These are phyloP conservation scores for Hycleus phaleratus DNA, from an alignment of 1,140 invertebrate genomes.

Conservation along the genomic window DNA sequence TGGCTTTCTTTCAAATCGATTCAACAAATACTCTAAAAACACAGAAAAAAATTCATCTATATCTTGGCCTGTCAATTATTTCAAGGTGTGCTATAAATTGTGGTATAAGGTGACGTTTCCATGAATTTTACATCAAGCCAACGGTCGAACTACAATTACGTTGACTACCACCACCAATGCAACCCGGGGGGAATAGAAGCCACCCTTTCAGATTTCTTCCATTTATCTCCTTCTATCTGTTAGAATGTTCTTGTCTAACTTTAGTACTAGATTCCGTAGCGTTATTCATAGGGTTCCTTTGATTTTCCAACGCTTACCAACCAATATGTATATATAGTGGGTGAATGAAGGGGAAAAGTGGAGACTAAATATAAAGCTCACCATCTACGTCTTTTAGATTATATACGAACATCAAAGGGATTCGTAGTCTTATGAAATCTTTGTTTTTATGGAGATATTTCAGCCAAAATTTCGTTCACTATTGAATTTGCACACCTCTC, in stretches of 20 bases:
- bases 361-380: conserved; percentile 8
- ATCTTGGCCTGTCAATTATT: conserved; percentile 22
- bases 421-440: conserved; percentile 22
- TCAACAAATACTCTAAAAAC: too few relatives aligned
- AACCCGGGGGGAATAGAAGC: conserved; percentile 4
- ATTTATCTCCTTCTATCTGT: not conserved
- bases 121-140: conserved; percentile 21
- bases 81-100: conserved; percentile 21
- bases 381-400: conserved; percentile 11
- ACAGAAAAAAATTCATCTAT: not conserved
- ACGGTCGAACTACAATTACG: conserved; percentile 16
- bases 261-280: conserved; percentile 1
- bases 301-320: conserved; percentile 22
- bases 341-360: conserved; percentile 13
- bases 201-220: conserved; percentile 5
- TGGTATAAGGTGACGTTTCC: conserved; percentile 19
- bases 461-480: conserved; percentile 7
- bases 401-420: conserved; percentile 19
- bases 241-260: not conserved
- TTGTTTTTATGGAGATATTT: conserved; percentile 19
- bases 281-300: conserved; percentile 23
- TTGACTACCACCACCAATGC: not conserved
- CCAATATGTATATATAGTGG: conserved; percentile 17
- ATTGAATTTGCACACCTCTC: conserved; percentile 10
- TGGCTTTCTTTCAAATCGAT: too few relatives aligned